Conservation (phyloP, 2,797 vertebrate genomes). For the Cichlasoma orientale region DNA sequence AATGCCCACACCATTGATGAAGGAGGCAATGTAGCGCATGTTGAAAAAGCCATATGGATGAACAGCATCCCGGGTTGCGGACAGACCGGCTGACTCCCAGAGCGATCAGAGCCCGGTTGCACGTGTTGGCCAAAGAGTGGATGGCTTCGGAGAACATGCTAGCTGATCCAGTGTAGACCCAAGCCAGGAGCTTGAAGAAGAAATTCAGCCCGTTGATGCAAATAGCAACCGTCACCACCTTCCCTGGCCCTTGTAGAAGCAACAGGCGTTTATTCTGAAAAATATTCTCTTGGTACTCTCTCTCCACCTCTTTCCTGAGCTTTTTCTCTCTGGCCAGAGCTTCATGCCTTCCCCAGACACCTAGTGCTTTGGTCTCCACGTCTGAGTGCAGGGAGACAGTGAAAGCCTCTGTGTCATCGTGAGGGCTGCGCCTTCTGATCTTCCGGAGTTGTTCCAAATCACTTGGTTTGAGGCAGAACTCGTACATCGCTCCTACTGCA, state of each 20-base stretch:
- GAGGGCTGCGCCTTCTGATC: constrained; percentile 94
- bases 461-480: too few species aligned
- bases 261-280: too few species aligned
- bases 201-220: constrained; percentile 93
- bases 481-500: too few species aligned
- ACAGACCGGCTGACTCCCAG: constrained; percentile 96
- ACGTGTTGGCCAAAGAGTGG: constrained; percentile 97
- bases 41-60: constrained; percentile 98
- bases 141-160: constrained; percentile 99
- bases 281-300: constrained; percentile 77
- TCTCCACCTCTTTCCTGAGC: constrained; percentile 90
- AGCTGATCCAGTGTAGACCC: constrained; percentile 98
- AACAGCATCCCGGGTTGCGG: constrained; percentile 89
- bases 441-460: constrained; percentile 90
- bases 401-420: constrained; percentile 96
- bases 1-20: constrained; percentile 98
- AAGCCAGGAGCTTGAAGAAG: constrained; percentile 98
- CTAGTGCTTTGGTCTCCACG: constrained; percentile 86
- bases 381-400: constrained; percentile 97
- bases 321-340: constrained; percentile 93
- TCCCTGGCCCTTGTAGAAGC: too few species aligned
- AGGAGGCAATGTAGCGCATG: constrained; percentile 98
- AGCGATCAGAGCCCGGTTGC: constrained; percentile 95
- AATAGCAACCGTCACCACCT: too few species aligned
- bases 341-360: constrained; percentile 84